phyloP scores from a whole-genome alignment of 2,888 invertebrate genomes.

The Heliothis peltigera region DNA sequence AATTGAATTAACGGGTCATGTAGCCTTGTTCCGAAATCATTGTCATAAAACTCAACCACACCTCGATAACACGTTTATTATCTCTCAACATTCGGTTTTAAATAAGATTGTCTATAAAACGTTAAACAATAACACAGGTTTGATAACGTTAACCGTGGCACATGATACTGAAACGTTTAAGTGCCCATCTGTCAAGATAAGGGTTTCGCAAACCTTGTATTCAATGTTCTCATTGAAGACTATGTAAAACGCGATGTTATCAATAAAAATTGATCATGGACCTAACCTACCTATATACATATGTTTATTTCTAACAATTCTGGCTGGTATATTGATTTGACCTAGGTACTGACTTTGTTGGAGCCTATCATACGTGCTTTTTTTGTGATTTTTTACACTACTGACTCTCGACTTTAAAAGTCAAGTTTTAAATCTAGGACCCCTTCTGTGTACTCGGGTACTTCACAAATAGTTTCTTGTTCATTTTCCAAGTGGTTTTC shows the following conservation, averaged over 20 bases:
- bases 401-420: no score
- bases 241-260: not conserved
- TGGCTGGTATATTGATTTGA: no score
- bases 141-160: conserved; percentile 12
- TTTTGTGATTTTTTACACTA: no score
- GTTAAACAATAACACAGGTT: conserved; percentile 3
- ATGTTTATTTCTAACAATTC: no score
- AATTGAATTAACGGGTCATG: not conserved
- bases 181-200: conserved; percentile 30
- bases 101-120: not conserved
- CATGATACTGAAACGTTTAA: conserved; percentile 11
- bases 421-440: no score
- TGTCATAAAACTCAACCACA: not conserved
- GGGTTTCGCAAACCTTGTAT: conserved; percentile 34
- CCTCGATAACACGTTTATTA: not conserved
- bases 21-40: not conserved
- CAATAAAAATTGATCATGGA: not conserved
- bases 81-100: not conserved
- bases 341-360: no score
- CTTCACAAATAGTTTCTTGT: no score
- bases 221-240: conserved; percentile 11
- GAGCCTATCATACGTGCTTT: no score
- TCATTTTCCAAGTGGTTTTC: no score
- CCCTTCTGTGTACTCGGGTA: no score
- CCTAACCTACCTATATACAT: no score